phyloP scores from a whole-genome alignment of 2,113 vertebrate species.

The Pandion haliaetus region DNA sequence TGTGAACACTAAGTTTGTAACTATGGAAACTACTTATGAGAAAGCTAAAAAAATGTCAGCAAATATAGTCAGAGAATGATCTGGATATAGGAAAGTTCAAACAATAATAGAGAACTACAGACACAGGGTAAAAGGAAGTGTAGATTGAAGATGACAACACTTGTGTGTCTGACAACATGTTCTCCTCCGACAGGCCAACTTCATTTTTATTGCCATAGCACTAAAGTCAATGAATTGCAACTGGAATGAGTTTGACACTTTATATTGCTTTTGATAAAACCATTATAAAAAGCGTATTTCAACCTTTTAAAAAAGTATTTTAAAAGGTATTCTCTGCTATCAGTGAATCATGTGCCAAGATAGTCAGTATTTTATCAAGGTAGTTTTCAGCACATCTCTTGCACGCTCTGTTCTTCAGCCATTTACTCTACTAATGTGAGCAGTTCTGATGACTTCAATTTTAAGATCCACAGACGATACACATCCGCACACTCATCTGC shows the following conservation, averaged over 20 bases:
- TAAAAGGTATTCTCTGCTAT: neutral
- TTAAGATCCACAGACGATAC: neutral
- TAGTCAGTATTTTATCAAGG: neutral
- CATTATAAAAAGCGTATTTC: neutral
- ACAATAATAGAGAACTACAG: conserved; percentile 28
- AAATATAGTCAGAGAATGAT: conserved; percentile 19
- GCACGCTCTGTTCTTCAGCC: neutral
- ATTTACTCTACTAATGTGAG: neutral
- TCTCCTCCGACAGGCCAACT: conserved; percentile 16
- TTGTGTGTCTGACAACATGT: conserved; percentile 17
- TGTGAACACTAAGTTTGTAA: conserved; percentile 39
- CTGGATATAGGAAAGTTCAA: conserved; percentile 38
- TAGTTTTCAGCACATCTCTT: neutral
- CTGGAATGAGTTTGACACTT: conserved; percentile 44
- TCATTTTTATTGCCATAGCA: conserved; percentile 15
- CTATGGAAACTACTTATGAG: conserved; percentile 64
- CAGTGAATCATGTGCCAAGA: neutral
- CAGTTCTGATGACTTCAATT: neutral
- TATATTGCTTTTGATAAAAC: conserved; percentile 49
- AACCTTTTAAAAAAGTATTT: neutral
- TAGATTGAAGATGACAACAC: conserved; percentile 63
- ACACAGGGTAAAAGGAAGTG: neutral
- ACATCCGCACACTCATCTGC: neutral
- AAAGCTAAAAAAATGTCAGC: conserved; percentile 8
- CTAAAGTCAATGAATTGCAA: conserved; percentile 42